Base-by-base conservation (phyloP, 2,113 vertebrate species). In the Rhinoderma darwinii region DNA sequence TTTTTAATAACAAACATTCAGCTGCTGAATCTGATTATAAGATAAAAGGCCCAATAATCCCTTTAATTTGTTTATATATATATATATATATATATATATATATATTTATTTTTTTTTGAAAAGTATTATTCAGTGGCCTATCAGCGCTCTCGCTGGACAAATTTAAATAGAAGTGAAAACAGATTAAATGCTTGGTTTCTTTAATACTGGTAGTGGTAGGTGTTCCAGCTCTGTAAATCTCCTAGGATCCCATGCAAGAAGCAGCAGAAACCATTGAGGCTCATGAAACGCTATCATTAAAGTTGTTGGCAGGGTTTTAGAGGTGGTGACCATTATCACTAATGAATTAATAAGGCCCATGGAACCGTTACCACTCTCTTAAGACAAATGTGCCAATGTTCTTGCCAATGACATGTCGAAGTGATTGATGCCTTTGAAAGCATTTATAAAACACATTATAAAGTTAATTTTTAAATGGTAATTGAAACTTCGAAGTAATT, bases 41-140 rank as follows among this genome's bases (percentile, higher is more conserved):
- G 63, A 86, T 81, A 81, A 81, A 86, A 81, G 66, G 4, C 37
- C 10, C 30, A 66, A 78, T 85, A 66, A 74, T 74, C 44, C 32
- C 25, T 84, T 84, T 30, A 63, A 85, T 85, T 85, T 85, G 83
- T 76, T 76, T 84, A 84, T 61, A 51, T 84, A n/a, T n/a, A n/a
- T n/a, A n/a, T n/a, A n/a, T n/a, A n/a, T n/a, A n/a, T n/a, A n/a
- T n/a, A n/a, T n/a, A n/a, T n/a, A n/a, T n/a, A n/a, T n/a, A n/a
- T n/a, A n/a, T n/a, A n/a, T 78, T 75, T 30, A 43, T n/a, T n/a
- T n/a, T n/a, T n/a, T n/a, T n/a, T 37, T 44, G 61, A 54, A 73
- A 59, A 59, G 72, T 61, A 47, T 84, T 84, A 84, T 84, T 84
- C 72, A 43, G 30, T 20, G 51, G 51, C 61, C 83, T 32, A 84